phyloP scores from a whole-genome alignment of 1,140 invertebrate species.

The Drosophila oshimai region DNA sequence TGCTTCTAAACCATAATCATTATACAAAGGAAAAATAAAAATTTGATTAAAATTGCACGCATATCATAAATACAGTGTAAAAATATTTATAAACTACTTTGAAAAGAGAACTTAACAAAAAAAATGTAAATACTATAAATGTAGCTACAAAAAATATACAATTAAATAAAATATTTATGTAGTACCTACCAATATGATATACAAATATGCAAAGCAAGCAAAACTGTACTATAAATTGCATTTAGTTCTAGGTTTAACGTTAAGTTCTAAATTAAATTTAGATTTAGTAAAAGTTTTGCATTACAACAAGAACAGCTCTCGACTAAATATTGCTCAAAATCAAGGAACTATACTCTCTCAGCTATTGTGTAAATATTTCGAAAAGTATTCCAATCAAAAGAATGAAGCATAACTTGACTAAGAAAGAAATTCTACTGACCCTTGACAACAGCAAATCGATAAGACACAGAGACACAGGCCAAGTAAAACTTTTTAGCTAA shows the following conservation, averaged over 20 bases:
- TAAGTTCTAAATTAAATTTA: constrained; percentile 72
- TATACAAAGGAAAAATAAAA: constrained; percentile 29
- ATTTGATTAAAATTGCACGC: constrained; percentile 53
- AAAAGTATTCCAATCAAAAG: constrained; percentile 61
- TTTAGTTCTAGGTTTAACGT: constrained; percentile 56
- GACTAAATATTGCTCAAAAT: constrained; percentile 59
- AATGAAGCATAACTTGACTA: constrained; percentile 38
- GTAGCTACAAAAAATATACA: constrained; percentile 77
- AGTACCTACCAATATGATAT: constrained; percentile 21
- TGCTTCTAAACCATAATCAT: constrained; percentile 66
- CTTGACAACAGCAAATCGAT: constrained; percentile 6
- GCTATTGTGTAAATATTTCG: constrained; percentile 76
- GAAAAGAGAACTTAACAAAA: constrained; percentile 6
- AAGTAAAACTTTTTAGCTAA: constrained; percentile 80
- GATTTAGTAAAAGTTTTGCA: constrained; percentile 57
- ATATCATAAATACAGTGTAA: constrained; percentile 69
- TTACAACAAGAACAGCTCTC: constrained; percentile 50
- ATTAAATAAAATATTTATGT: constrained; percentile 71
- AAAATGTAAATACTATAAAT: constrained; percentile 49
- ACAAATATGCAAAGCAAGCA: constrained; percentile 46
- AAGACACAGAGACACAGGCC: constrained; percentile 47
- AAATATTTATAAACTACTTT: constrained; percentile 51
- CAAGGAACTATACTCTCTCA: constrained; percentile 34
- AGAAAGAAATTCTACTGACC: constrained; percentile 20
- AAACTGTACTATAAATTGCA: constrained; percentile 77